Evolutionary conservation across 2,797 vertebrate genomes (phyloP).

Genomic region (Phrynocephalus guinanensis): DNA sequence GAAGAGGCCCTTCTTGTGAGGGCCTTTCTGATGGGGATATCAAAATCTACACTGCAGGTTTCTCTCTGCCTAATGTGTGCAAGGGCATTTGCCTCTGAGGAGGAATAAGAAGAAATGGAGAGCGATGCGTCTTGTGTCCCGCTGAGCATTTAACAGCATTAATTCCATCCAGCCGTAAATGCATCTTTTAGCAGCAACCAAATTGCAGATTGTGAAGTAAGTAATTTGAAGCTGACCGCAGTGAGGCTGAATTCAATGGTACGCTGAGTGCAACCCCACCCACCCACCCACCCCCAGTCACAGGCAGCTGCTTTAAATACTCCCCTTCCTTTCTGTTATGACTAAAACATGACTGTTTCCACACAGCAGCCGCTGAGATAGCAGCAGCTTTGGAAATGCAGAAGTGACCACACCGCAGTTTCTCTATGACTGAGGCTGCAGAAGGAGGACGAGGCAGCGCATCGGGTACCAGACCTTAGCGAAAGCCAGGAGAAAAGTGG

Average conservation of each 20-base stretch:
- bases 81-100: background rate
- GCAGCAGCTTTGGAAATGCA: constrained; percentile 39
- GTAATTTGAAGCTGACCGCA: constrained; percentile 37
- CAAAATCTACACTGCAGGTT: too few relatives aligned
- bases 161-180: background rate
- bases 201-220: background rate
- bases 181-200: constrained; percentile 11
- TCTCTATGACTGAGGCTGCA: constrained; percentile 26
- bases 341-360: constrained; percentile 43
- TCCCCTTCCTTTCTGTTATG: constrained; percentile 36
- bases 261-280: constrained; percentile 1
- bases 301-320: constrained; percentile 53
- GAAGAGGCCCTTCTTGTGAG: too few relatives aligned
- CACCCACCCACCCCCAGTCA: background rate
- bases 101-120: background rate
- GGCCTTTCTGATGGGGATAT: too few relatives aligned
- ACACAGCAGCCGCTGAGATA: background rate
- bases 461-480: background rate
- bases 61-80: too few relatives aligned
- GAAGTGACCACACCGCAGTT: constrained; percentile 37
- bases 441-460: background rate
- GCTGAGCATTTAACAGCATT: background rate
- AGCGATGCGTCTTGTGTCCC: background rate
- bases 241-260: constrained; percentile 46
- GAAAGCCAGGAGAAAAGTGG: background rate